phyloP scores from a whole-genome alignment of 2,797 vertebrate species.

The Psittacula derbiana region DNA sequence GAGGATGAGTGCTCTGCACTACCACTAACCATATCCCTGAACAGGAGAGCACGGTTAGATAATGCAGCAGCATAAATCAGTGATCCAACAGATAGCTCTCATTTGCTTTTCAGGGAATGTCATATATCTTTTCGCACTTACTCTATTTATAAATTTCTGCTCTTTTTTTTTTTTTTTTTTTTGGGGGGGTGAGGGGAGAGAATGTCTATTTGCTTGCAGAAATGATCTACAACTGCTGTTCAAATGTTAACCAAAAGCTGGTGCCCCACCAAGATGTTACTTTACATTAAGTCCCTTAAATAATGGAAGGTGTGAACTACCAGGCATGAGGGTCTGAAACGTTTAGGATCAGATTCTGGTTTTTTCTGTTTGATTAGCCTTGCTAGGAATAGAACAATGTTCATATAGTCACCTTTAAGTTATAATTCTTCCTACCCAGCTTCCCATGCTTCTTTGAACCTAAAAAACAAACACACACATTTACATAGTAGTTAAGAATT shows the following conservation, averaged over 20 bases:
- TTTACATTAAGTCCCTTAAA: not conserved
- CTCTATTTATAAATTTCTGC: not conserved
- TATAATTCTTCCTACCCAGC: not conserved
- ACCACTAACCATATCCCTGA: not conserved
- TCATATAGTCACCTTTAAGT: not conserved
- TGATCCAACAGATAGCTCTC: not conserved
- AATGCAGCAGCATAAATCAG: not conserved
- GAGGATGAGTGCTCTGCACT: not conserved
- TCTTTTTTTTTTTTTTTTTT: not conserved
- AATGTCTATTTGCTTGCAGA: not conserved
- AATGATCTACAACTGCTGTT: not conserved
- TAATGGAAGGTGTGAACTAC: not conserved
- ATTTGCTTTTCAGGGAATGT: not conserved
- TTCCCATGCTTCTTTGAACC: constrained; percentile 24
- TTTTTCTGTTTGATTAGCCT: not conserved
- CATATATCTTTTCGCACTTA: not conserved
- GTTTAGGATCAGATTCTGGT: not conserved
- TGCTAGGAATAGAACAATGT: not conserved
- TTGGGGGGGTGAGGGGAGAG: no score
- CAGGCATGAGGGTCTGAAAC: not conserved
- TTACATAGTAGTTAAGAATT: not conserved
- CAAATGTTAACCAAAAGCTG: not conserved
- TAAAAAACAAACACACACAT: constrained; percentile 10
- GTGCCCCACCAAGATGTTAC: not conserved
- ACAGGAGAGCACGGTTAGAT: not conserved